phyloP scores from a whole-genome alignment of 2,888 invertebrate genomes.

The Stenurella melanura region DNA sequence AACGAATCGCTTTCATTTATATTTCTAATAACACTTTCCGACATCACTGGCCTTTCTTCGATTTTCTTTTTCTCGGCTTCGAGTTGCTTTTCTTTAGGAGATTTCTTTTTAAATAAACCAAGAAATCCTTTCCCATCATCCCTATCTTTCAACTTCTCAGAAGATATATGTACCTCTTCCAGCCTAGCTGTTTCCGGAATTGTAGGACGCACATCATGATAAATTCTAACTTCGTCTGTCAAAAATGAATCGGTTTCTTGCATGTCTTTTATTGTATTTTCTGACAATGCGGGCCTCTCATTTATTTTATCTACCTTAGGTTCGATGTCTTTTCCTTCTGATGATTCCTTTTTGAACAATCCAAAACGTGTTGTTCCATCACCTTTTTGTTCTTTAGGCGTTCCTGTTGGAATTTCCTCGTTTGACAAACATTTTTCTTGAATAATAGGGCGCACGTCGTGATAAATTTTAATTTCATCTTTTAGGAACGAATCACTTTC shows the following conservation, averaged over 20 bases:
- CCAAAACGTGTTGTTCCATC: conserved; percentile 47
- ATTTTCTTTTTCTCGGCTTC: neutral
- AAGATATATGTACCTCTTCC: conserved; percentile 3
- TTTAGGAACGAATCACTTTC: conserved; percentile 35
- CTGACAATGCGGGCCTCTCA: neutral
- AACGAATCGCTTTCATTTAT: conserved; percentile 56
- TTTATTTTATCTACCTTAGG: conserved; percentile 8
- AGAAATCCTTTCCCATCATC: conserved; percentile 31
- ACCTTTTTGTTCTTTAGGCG: neutral
- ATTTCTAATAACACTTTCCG: conserved; percentile 50
- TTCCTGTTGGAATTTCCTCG: conserved; percentile 9
- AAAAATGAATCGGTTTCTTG: conserved; percentile 33
- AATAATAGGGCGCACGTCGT: conserved; percentile 26
- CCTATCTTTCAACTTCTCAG: conserved; percentile 39
- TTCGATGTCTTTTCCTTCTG: conserved; percentile 38
- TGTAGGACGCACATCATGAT: conserved; percentile 29
- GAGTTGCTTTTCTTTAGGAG: conserved; percentile 20
- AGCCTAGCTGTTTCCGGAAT: neutral
- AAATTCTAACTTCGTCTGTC: conserved; percentile 18
- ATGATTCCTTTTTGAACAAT: conserved; percentile 55
- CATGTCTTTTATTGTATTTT: neutral
- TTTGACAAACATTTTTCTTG: neutral
- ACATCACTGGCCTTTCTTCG: conserved; percentile 36
- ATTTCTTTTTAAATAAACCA: conserved; percentile 42
- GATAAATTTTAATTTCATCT: conserved; percentile 23